These are phyloP conservation scores for Spodoptera frugiperda DNA, from an alignment of 1,140 invertebrate species.

Conservation along the genomic window DNA sequence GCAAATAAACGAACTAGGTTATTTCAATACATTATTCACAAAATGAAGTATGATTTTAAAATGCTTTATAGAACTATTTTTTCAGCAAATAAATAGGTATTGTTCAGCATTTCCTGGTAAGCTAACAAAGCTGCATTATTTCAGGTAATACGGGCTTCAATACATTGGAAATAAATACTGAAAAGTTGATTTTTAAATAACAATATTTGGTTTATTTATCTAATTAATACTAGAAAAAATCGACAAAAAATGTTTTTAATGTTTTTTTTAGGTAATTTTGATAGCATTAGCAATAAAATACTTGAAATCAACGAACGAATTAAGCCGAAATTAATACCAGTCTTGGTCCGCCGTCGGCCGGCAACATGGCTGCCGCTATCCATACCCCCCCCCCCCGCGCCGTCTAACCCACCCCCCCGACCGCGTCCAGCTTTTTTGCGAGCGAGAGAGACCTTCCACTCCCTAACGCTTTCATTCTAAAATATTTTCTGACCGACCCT, in stretches of 20 bases:
- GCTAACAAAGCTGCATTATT: background rate
- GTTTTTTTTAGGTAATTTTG: conserved; percentile 20
- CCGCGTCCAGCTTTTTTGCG: conserved; percentile 81
- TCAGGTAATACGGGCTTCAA: background rate
- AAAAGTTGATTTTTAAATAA: background rate
- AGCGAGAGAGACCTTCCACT: conserved; percentile 83
- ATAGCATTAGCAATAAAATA: conserved; percentile 61
- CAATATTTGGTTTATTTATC: background rate
- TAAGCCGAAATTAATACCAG: conserved; percentile 84
- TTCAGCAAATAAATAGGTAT: background rate
- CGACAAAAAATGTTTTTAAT: background rate
- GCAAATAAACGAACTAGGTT: no score
- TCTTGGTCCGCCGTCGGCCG: conserved; percentile 78
- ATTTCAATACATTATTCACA: background rate
- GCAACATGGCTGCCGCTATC: conserved; percentile 77
- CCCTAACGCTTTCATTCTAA: conserved; percentile 82
- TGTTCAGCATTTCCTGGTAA: background rate
- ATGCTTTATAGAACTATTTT: background rate
- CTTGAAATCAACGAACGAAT: conserved; percentile 80
- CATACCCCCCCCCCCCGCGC: conserved; percentile 59
- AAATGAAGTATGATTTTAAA: background rate
- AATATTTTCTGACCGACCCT: conserved; percentile 76
- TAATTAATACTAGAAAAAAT: background rate
- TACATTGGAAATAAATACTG: no score
- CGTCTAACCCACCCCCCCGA: conserved; percentile 66